Base-by-base conservation (phyloP, 2,888 invertebrate genomes). In the Coenonympha arcania region DNA sequence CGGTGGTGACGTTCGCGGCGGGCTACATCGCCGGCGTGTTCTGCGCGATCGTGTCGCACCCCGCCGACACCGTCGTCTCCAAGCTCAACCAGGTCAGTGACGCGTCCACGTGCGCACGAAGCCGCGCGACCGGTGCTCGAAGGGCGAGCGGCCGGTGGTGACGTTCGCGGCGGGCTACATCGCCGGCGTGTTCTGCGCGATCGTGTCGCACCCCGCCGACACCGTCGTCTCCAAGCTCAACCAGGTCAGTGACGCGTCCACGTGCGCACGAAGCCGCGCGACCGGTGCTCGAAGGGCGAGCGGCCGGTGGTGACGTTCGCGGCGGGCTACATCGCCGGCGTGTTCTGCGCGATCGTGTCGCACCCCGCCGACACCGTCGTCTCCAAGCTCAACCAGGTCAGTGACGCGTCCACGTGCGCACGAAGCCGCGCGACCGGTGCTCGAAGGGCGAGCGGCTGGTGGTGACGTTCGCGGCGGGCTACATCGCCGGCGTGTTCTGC, bases 11-110 rank as follows among this genome's bases (percentile, higher is more conserved):
- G 5, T 99, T 99, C 85, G 93, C 95, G 28, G 93, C 92, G 8
- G 92, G 96, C 68, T 99, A 99, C 85, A 98, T 99, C 84, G 98
- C 98, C 72, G 98, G 99, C 73, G 96, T 99, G 43, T 99, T 99
- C 91, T 99, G 99, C 83, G 99, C 98, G 57, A 91, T 99, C 79
- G 98, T 99, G 2, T 97, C 97, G n/a, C 99, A 99, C 84, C 99
- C 98, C 48, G 98, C 98, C 59, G 99, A 99, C 82, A 97, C 98
- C 19, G 93, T 94, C 57, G 98, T 99, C 13, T 98, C 98, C 55
- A 98, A 98, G 78, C 88, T 99, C 65, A 99, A 99, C 89, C 95
- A 98, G 89, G 95, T 85, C 60, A 1, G 31, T 28, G 6, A 40
- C 16, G 15, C 3, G n/a, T n/a, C n/a, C n/a, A n/a, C n/a, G n/a